A percentile compares a stretch with the other conserved stretches of the same genome.
phyloP scores from a whole-genome alignment of 2,797 vertebrate species.

The Poecilia picta region DNA sequence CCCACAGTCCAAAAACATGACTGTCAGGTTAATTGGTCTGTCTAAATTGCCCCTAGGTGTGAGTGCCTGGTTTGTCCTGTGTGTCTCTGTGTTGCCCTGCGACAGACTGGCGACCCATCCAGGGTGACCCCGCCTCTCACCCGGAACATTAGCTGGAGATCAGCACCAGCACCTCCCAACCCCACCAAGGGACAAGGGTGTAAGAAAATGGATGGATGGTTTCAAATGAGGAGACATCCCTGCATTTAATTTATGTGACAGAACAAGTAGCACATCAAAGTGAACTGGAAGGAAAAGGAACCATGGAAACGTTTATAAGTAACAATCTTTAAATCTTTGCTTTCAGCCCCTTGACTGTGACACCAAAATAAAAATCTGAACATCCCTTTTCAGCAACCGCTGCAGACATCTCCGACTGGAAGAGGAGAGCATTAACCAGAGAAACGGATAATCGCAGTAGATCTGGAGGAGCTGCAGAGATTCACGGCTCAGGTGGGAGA shows the following conservation, averaged over 20 bases:
- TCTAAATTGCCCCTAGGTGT: no score
- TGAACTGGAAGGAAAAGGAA: not conserved
- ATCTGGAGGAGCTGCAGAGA: not conserved
- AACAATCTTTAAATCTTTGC: not conserved
- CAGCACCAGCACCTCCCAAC: no score
- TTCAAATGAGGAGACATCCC: not conserved
- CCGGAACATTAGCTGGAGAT: no score
- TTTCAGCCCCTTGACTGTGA: not conserved
- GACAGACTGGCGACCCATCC: no score
- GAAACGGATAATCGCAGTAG: not conserved
- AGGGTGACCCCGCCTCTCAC: no score
- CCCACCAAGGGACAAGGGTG: no score
- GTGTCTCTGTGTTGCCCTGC: no score
- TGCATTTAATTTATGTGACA: not conserved
- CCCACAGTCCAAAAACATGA: no score
- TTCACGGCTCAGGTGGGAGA: not conserved
- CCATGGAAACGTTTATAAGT: not conserved
- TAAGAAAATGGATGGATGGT: no score
- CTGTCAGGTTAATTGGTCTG: no score
- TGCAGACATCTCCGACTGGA: not conserved
- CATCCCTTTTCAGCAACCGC: not conserved
- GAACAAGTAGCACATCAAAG: not conserved
- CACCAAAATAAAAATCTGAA: not conserved
- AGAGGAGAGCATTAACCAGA: not conserved
- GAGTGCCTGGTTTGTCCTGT: no score